Base-by-base conservation (phyloP, 2,888 invertebrate genomes). In the Synanthedon myopaeformis region DNA sequence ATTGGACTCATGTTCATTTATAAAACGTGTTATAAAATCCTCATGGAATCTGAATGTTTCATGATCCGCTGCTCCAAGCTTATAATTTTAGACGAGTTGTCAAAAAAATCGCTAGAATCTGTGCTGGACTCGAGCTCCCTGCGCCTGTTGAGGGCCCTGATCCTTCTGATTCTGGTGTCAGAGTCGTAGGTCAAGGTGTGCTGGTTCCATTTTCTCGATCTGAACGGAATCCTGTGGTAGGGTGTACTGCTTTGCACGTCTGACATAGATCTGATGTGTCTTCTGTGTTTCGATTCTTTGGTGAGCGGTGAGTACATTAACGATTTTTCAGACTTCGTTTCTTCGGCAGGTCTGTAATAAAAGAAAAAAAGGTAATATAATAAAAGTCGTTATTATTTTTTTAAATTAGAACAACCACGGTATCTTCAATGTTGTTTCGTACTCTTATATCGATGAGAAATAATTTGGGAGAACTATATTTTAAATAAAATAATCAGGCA, bases 181-280 rank as follows among this genome's bases (percentile, higher is more conserved):
- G 84, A 86, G 62, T 87, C 86, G 57, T 86, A 86, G 58, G 75
- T 75, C 4, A 86, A 72, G 41, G 77, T 77, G 53, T 77, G 76
- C 48, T 73, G 74, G 58, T 77, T 74, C 5, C 79, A 79, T 51
- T 73, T 72, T 56, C 79, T 70, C 0, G 79, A 74, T 55, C 82
- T 72, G 67, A 78, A 81, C 2, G 76, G 72, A 28, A 82, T 64
- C 54, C 79, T 72, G 35, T 35, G 35, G 67, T 79, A 82, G 0
- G 86, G 86, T 1, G 86, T 84, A 60, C 86, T 86, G 73, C 74
- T 80, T 52, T 86, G 86, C 8, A 87, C 87, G 55, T 87, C 87
- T 0, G 87, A 87, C 87, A 87, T 87, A 1, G 87, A 87, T 52
- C 87, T 66, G 56, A 86, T 87, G 61, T 87, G 87, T 55, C 87